Percentiles rank a stretch among this genome's conserved stretches.
Evolutionary conservation across 2,797 vertebrate genomes (phyloP).

Genomic region (Chiroxiphia lanceolata): DNA sequence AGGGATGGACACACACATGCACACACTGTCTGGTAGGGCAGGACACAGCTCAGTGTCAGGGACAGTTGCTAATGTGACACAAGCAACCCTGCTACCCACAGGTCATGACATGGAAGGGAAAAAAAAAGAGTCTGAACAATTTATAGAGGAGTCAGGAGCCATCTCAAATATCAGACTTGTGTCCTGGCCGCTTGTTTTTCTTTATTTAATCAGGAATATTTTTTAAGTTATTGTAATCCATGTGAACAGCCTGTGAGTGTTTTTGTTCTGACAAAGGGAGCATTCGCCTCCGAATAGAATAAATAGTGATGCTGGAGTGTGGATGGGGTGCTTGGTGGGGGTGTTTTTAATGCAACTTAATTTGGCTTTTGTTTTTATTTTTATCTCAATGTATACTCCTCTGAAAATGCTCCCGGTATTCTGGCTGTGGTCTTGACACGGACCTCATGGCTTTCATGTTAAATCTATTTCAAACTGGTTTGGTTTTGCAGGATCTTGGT

Average conservation of each 20-base stretch:
- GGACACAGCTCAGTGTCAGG: not conserved
- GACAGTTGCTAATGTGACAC: accelerated
- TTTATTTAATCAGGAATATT: not conserved
- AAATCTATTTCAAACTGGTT: not conserved
- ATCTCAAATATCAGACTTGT: not conserved
- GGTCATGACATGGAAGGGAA: not conserved
- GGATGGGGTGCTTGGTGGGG: not conserved
- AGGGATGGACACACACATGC: not conserved
- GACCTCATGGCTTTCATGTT: not conserved
- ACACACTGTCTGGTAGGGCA: accelerated
- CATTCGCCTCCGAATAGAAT: not conserved
- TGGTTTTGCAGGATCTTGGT: not conserved
- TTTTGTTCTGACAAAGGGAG: not conserved
- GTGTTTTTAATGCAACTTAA: not conserved
- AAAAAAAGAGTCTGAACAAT: not conserved
- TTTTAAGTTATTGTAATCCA: not conserved
- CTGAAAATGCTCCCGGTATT: not conserved
- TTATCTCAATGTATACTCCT: not conserved
- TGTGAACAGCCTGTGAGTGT: not conserved
- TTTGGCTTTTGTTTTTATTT: not conserved
- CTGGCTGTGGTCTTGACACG: not conserved
- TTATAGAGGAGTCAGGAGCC: not conserved
- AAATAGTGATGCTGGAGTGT: not conserved
- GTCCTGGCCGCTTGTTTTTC: not conserved
- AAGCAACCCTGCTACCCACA: not conserved